Percentiles rank a stretch among this genome's conserved stretches.
These are phyloP conservation scores for Acrossocheilus fasciatus DNA, from an alignment of 2,797 vertebrate genomes.

Conservation along the genomic window DNA sequence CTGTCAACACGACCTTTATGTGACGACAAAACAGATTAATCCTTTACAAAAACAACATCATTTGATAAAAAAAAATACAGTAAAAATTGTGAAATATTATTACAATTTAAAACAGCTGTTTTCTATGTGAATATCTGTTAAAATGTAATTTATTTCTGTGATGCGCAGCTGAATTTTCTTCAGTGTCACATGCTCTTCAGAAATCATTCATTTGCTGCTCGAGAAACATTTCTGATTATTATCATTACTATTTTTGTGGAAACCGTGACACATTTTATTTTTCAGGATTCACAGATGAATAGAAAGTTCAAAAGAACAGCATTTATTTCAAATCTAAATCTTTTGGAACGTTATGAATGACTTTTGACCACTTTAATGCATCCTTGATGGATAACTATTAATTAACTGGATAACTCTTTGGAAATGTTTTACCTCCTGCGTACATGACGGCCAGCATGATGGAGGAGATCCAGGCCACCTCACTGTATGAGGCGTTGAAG, in stretches of 20 bases:
- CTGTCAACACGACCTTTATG: not conserved
- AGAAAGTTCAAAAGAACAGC: no score
- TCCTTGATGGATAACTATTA: no score
- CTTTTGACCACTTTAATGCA: no score
- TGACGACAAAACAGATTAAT: not conserved
- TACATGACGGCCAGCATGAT: constrained; percentile 99
- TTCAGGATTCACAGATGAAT: not conserved
- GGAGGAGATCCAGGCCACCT: constrained; percentile 97
- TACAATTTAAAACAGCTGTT: not conserved
- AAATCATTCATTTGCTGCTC: no score
- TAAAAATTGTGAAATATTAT: not conserved
- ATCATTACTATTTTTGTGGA: not conserved
- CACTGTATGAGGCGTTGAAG: constrained; percentile 88
- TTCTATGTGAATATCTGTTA: not conserved
- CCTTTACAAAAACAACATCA: not conserved
- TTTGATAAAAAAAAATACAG: not conserved
- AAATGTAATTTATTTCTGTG: no score
- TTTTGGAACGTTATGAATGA: no score
- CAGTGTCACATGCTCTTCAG: no score
- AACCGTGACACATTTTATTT: not conserved
- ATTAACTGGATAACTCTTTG: not conserved
- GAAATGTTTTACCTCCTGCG: constrained; percentile 86
- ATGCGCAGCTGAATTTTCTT: not conserved
- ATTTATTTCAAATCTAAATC: no score
- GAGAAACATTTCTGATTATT: not conserved